Conservation (phyloP, 1,140 invertebrate genomes). For the Pachyrhynchus sulphureomaculatus region DNA sequence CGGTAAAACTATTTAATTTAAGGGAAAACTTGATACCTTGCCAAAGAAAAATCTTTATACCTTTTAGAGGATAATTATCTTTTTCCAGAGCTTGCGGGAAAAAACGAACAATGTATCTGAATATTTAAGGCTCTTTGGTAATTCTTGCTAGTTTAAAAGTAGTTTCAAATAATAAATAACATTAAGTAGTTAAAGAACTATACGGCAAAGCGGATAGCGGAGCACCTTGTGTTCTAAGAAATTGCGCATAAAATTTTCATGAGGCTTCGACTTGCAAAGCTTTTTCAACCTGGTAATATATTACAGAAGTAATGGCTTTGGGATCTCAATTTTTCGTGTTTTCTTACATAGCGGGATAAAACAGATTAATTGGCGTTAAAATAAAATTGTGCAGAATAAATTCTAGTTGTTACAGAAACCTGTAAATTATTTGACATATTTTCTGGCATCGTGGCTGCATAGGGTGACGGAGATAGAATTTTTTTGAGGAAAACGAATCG, state of each 20-base stretch:
- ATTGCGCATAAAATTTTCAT: constrained; percentile 42
- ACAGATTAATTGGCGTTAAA: too few relatives aligned
- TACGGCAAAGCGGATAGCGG: constrained; percentile 13
- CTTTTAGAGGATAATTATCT: constrained; percentile 11
- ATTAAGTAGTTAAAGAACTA: constrained; percentile 27
- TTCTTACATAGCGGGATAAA: too few relatives aligned
- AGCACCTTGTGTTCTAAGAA: constrained; percentile 37
- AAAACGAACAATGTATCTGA: constrained; percentile 9
- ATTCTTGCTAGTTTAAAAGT: constrained; percentile 19
- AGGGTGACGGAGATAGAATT: too few relatives aligned
- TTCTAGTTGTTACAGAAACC: too few relatives aligned
- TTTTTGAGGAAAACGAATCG: too few relatives aligned
- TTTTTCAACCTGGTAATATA: constrained; percentile 17
- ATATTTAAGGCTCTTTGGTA: constrained; percentile 22
- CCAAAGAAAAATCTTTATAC: constrained; percentile 15
- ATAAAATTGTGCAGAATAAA: too few relatives aligned
- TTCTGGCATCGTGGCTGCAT: too few relatives aligned
- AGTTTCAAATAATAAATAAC: constrained; percentile 35
- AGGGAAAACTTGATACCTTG: constrained; percentile 16
- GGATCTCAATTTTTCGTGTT: background rate
- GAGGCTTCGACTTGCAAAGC: constrained; percentile 21
- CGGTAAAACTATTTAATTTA: background rate
- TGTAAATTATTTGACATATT: too few relatives aligned
- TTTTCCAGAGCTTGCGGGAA: constrained; percentile 11
- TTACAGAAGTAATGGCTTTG: background rate